phyloP scores from a whole-genome alignment of 2,113 vertebrate genomes.

The Myrmophylax atrothorax region DNA sequence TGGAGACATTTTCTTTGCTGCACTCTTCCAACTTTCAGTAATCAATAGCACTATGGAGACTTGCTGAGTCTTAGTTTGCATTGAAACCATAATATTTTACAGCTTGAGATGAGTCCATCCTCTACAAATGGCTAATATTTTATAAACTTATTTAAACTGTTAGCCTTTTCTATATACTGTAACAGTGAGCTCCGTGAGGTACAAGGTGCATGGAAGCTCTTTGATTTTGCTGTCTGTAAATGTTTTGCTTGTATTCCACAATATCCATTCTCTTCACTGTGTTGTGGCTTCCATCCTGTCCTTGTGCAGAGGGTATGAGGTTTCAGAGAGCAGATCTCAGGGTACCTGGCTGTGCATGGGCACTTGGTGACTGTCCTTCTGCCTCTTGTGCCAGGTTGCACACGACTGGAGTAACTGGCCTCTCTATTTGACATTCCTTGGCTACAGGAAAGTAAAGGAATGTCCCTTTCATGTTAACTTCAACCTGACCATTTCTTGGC shows the following conservation, averaged over 20 bases:
- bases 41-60: not conserved
- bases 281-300: not conserved
- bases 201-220: not conserved
- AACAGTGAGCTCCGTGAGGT: not conserved
- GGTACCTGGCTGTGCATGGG: not conserved
- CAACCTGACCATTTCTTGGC: not conserved
- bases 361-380: rapidly evolving
- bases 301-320: not conserved
- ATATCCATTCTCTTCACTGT: not conserved
- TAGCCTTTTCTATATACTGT: not conserved
- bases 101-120: not conserved
- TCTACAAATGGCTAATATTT: not conserved
- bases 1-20: not conserved
- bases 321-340: rapidly evolving
- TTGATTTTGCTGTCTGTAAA: not conserved
- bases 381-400: not conserved
- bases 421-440: not conserved
- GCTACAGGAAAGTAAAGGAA: not conserved
- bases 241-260: not conserved
- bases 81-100: not conserved
- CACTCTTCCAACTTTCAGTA: not conserved
- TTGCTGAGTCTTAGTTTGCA: not conserved
- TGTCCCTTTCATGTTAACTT: not conserved
- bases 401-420: not conserved
- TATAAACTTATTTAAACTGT: not conserved